Conservation (phyloP, 1,140 invertebrate genomes). For the Atta cephalotes region DNA sequence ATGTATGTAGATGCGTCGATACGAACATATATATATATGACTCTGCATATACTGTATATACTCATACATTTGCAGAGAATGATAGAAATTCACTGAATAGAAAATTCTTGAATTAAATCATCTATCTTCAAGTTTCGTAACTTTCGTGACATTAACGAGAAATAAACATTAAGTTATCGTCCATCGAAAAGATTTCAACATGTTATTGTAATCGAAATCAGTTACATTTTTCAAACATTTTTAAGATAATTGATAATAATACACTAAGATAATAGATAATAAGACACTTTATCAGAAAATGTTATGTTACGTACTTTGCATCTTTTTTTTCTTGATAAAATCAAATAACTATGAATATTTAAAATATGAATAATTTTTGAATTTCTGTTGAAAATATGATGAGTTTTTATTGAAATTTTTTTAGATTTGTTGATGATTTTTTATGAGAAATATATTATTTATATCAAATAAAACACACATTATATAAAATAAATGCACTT, state of each 20-base stretch:
- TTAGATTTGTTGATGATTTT: neutral
- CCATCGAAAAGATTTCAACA: constrained; percentile 3
- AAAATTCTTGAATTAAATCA: constrained; percentile 79
- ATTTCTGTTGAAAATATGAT: neutral
- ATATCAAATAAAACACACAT: neutral
- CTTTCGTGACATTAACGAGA: constrained; percentile 49
- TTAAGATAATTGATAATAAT: neutral
- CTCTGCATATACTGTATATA: no score
- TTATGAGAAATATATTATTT: neutral
- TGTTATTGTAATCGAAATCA: constrained; percentile 1
- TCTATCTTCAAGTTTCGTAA: constrained; percentile 49
- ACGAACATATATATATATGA: neutral
- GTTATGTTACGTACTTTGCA: neutral
- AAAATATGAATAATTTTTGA: neutral
- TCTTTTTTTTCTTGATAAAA: neutral
- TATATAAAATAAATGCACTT: neutral
- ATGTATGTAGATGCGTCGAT: neutral
- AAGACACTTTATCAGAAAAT: neutral
- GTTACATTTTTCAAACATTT: constrained; percentile 11
- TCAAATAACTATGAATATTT: neutral
- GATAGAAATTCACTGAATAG: constrained; percentile 67
- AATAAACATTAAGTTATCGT: constrained; percentile 3
- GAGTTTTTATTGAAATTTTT: neutral
- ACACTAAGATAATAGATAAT: no score
- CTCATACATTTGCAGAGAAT: constrained; percentile 38